Conservation (phyloP, 1,140 invertebrate species). For the Trichogramma pretiosum region DNA sequence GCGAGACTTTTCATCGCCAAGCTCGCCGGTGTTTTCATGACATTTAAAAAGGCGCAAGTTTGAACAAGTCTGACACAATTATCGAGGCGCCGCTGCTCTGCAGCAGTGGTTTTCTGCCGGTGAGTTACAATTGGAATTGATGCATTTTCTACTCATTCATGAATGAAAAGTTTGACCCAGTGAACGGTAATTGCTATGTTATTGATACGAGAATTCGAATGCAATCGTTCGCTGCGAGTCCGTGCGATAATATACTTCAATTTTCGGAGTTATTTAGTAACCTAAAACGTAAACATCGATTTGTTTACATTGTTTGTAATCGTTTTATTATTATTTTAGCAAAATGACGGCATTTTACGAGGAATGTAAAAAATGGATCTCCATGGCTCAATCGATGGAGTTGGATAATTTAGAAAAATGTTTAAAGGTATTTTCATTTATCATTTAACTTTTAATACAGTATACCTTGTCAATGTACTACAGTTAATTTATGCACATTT, state of each 20-base stretch:
- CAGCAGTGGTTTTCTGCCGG: no score
- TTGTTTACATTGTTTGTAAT: not conserved
- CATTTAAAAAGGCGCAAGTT: no score
- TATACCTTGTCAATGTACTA: no score
- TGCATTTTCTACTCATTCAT: slow-evolving; percentile 8
- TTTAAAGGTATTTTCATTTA: slow-evolving; percentile 24
- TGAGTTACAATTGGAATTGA: no score
- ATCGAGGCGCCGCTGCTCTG: no score
- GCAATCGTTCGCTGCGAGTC: not conserved
- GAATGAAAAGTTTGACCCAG: not conserved
- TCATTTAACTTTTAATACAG: no score
- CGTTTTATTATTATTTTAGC: not conserved
- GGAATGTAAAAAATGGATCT: slow-evolving; percentile 21
- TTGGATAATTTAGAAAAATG: slow-evolving; percentile 15
- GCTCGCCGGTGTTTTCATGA: no score
- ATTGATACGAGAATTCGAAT: not conserved
- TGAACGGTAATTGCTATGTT: not conserved
- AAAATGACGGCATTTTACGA: slow-evolving; percentile 12
- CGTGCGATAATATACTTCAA: not conserved
- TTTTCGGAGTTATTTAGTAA: not conserved
- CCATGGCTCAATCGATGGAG: slow-evolving; percentile 14
- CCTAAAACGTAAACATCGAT: not conserved
- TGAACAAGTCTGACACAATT: no score
- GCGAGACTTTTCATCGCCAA: no score
- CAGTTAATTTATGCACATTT: no score